Conservation (phyloP, 2,888 invertebrate genomes). For the Ceriagrion tenellum region DNA sequence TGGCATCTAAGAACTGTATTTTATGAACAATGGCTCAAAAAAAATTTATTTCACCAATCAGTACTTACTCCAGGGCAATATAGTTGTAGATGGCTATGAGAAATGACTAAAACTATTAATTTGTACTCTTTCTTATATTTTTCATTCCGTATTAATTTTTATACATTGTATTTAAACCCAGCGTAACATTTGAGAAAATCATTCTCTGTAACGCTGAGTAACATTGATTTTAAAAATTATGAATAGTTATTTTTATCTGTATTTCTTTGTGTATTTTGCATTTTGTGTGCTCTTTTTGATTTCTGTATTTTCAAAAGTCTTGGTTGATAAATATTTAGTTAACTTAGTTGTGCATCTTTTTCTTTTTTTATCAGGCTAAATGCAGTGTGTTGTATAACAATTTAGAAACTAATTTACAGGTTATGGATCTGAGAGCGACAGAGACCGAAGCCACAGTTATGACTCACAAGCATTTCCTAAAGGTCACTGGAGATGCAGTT, state of each 20-base stretch:
- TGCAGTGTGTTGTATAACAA: constrained; percentile 53
- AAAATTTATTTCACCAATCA: neutral
- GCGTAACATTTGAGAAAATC: neutral
- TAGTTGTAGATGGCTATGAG: neutral
- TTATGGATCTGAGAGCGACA: constrained; percentile 88
- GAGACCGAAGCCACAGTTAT: constrained; percentile 82
- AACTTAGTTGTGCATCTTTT: neutral
- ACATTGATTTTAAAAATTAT: neutral
- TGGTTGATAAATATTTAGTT: neutral
- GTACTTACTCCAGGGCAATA: neutral
- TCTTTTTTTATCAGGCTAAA: constrained; percentile 36
- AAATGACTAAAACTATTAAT: neutral
- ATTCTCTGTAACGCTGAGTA: neutral
- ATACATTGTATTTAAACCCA: neutral
- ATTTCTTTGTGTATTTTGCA: neutral
- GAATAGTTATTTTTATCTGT: neutral
- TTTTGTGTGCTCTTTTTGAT: neutral
- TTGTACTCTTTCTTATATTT: neutral
- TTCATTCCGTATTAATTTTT: neutral
- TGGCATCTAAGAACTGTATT: neutral
- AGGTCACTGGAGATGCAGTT: constrained; percentile 83
- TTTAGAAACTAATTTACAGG: constrained; percentile 77
- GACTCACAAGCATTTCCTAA: constrained; percentile 78
- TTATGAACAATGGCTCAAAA: neutral
- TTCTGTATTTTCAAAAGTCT: neutral